Evolutionary conservation across 2,888 invertebrate genomes (phyloP).

Genomic region (Synergus itoensis): DNA sequence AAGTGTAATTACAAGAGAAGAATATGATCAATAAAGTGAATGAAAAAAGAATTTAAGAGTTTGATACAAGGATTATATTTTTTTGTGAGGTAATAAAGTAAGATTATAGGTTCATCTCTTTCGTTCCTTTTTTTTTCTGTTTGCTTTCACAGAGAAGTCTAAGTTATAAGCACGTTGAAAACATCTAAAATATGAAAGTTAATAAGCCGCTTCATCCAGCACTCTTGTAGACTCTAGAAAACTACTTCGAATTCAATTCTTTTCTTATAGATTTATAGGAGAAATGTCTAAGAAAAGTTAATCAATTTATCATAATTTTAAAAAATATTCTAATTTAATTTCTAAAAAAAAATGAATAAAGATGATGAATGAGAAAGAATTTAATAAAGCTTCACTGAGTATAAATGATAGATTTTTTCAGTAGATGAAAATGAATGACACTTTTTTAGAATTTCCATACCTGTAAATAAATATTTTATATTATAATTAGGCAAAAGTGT

Average conservation of each 20-base stretch:
- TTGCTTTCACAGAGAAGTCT: neutral
- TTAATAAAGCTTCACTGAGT: no score
- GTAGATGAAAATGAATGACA: no score
- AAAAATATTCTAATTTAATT: no score
- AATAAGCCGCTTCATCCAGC: slow-evolving; percentile 7
- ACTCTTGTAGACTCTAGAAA: neutral
- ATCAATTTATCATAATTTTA: no score
- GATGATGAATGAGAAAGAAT: no score
- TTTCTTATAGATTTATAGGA: neutral
- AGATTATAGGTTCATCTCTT: slow-evolving; percentile 36
- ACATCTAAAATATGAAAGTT: neutral
- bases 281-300: neutral
- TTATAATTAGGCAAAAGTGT: no score
- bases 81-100: slow-evolving; percentile 35
- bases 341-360: no score
- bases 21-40: slow-evolving; percentile 25
- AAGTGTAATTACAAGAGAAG: slow-evolving; percentile 24
- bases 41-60: slow-evolving; percentile 6
- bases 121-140: slow-evolving; percentile 20
- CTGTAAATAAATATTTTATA: no score
- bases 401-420: no score
- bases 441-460: no score
- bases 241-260: neutral
- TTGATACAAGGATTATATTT: slow-evolving; percentile 23
- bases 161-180: neutral